Conservation (phyloP, 2,888 invertebrate genomes). For the Athripsodes cinereus region DNA sequence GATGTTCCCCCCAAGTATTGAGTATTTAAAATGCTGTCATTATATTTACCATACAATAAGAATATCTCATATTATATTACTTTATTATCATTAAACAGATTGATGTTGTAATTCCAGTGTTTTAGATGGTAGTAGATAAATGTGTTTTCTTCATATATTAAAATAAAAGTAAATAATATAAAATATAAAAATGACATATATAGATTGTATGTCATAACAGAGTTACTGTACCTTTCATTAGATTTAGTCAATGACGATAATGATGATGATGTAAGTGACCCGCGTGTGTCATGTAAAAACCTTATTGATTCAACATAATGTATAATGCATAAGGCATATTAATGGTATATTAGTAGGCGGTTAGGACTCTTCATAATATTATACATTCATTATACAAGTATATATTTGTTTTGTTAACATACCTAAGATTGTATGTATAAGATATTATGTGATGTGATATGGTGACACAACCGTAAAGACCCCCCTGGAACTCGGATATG, state of each 20-base stretch:
- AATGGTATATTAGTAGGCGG: too few relatives aligned
- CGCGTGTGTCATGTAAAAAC: not conserved
- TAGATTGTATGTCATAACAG: constrained; percentile 18
- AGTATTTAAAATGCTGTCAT: too few relatives aligned
- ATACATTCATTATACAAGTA: too few relatives aligned
- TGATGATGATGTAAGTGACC: not conserved
- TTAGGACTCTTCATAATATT: too few relatives aligned
- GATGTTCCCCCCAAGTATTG: not conserved
- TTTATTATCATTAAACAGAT: not conserved
- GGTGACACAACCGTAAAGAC: not conserved
- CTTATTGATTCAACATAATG: not conserved
- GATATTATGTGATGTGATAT: not conserved
- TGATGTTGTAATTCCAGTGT: not conserved
- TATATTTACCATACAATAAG: too few relatives aligned
- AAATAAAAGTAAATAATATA: not conserved
- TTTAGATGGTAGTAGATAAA: not conserved
- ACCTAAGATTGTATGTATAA: not conserved
- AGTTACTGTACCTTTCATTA: constrained; percentile 28
- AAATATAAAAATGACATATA: constrained; percentile 7
- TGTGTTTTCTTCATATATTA: too few relatives aligned
- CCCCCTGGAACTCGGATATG: not conserved
- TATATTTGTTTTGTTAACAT: not conserved
- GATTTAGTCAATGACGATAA: not conserved
- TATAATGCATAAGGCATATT: too few relatives aligned
- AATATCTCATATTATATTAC: too few relatives aligned